A percentile compares a stretch with the other conserved stretches of the same genome.
phyloP scores from a whole-genome alignment of 2,113 vertebrate species.

The Aptenodytes patagonicus region DNA sequence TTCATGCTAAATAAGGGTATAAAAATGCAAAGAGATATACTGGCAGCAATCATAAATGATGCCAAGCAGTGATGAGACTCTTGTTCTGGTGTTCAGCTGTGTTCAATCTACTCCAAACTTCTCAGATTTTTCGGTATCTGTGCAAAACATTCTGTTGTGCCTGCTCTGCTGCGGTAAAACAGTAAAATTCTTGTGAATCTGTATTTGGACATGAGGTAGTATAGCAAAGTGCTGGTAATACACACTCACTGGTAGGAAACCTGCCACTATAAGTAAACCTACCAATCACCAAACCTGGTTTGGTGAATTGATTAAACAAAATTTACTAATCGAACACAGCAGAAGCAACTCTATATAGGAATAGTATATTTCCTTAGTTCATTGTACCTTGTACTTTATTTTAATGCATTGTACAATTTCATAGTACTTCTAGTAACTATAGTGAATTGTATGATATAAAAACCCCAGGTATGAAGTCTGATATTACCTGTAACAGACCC shows the following conservation, averaged over 20 bases:
- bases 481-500: background rate
- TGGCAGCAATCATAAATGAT: background rate
- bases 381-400: background rate
- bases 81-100: background rate
- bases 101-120: background rate
- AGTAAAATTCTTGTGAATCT: background rate
- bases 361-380: background rate
- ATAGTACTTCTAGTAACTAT: background rate
- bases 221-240: background rate
- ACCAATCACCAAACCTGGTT: background rate
- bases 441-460: background rate
- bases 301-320: background rate
- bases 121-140: background rate
- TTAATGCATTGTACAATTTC: background rate
- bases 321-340: background rate
- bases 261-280: background rate
- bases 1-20: background rate
- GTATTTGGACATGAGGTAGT: background rate
- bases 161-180: background rate
- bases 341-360: background rate
- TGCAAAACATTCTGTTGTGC: background rate
- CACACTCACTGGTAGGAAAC: background rate
- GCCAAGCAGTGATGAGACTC: background rate
- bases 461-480: background rate
- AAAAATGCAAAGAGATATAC: background rate